phyloP scores from a whole-genome alignment of 2,113 vertebrate species.

The Myxocyprinus asiaticus region DNA sequence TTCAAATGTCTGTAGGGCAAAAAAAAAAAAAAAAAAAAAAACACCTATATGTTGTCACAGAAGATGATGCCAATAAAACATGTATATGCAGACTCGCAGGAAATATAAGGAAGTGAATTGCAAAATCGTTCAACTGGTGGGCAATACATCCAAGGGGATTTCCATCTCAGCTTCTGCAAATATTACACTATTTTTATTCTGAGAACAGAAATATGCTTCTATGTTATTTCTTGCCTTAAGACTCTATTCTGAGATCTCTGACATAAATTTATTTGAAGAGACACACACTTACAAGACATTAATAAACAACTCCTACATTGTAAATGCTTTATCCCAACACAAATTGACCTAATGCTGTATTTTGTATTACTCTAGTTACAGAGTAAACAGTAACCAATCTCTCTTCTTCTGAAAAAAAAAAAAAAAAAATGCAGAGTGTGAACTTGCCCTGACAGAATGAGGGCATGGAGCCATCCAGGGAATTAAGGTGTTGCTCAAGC shows the following conservation, averaged over 20 bases:
- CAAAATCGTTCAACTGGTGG: constrained; percentile 23
- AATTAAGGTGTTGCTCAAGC: constrained; percentile 58
- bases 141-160: neutral
- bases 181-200: constrained; percentile 29
- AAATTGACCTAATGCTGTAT: constrained; percentile 42
- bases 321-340: neutral
- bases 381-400: constrained; percentile 28
- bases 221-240: neutral
- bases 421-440: constrained; percentile 48
- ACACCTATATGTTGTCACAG: constrained; percentile 28
- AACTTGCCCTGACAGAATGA: constrained; percentile 66
- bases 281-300: too few relatives aligned
- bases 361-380: constrained; percentile 40
- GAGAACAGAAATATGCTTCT: neutral
- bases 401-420: constrained; percentile 18
- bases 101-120: constrained; percentile 40
- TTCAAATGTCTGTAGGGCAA: constrained; percentile 39
- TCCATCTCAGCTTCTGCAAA: constrained; percentile 38
- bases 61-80: constrained; percentile 21
- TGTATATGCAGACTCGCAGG: constrained; percentile 15
- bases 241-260: too few relatives aligned
- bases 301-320: constrained; percentile 2
- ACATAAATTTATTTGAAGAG: too few relatives aligned
- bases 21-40: constrained; percentile 12
- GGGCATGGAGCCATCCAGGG: constrained; percentile 46